A percentile compares a stretch with the other conserved stretches of the same genome.
These are phyloP conservation scores for Hoplostethus atlanticus DNA, from an alignment of 2,797 vertebrate species.

Conservation along the genomic window DNA sequence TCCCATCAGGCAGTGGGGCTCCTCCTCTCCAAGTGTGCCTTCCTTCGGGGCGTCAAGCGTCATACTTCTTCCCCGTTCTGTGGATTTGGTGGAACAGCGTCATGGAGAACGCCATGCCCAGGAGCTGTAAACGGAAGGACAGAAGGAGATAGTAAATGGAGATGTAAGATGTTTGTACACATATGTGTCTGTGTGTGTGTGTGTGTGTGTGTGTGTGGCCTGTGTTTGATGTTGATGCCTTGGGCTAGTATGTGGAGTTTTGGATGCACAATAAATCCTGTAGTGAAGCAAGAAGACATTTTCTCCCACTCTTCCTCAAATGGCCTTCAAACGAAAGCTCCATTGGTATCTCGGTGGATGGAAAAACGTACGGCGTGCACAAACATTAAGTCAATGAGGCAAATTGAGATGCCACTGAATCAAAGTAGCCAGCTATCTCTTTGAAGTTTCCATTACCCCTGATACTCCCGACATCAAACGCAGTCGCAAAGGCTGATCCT, in stretches of 20 bases:
- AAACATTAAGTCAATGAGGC: slow-evolving; percentile 72
- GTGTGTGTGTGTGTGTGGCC: not conserved
- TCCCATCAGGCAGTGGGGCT: slow-evolving; percentile 74
- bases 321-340: slow-evolving; percentile 51
- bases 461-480: slow-evolving; percentile 82
- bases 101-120: slow-evolving; percentile 99
- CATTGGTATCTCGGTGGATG: slow-evolving; percentile 65
- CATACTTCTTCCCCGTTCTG: slow-evolving; percentile 97
- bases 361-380: slow-evolving; percentile 46
- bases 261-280: slow-evolving; percentile 49
- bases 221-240: slow-evolving; percentile 50
- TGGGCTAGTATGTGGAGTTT: slow-evolving; percentile 31
- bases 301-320: slow-evolving; percentile 26
- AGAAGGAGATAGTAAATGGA: slow-evolving; percentile 37
- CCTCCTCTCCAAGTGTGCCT: slow-evolving; percentile 49
- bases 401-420: slow-evolving; percentile 78
- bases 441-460: slow-evolving; percentile 84
- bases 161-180: slow-evolving; percentile 10
- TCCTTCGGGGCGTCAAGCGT: slow-evolving; percentile 84
- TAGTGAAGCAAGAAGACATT: slow-evolving; percentile 24
- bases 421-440: slow-evolving; percentile 74
- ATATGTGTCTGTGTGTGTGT: not conserved
- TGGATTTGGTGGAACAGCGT: slow-evolving; percentile 98
- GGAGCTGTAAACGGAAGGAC: slow-evolving; percentile 87
- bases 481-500: slow-evolving; percentile 68